A percentile compares a stretch with the other conserved stretches of the same genome.
Evolutionary conservation across 2,797 vertebrate species (phyloP).

Genomic region (Steatocranus sp.): DNA sequence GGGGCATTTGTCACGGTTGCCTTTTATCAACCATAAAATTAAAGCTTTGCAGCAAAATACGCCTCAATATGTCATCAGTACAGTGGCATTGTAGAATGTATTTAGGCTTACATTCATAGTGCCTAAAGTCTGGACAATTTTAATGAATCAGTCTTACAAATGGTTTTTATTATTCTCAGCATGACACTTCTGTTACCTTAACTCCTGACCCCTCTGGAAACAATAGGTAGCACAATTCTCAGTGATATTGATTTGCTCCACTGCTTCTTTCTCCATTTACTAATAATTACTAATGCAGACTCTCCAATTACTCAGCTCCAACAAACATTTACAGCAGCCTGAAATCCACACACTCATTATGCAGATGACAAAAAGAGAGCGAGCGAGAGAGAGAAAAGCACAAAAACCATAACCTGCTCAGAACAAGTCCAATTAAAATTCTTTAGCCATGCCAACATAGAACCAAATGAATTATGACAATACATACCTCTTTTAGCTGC

Average conservation of each 20-base stretch:
- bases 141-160: conserved; percentile 12
- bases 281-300: conserved; percentile 76
- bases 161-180: conserved; percentile 21
- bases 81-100: background rate
- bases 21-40: conserved; percentile 7
- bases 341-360: conserved; percentile 75
- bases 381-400: background rate
- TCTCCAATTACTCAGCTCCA: conserved; percentile 70
- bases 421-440: conserved; percentile 77
- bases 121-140: background rate
- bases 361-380: conserved; percentile 62
- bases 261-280: conserved; percentile 72
- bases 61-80: background rate
- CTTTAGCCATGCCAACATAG: conserved; percentile 56
- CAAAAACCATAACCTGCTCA: conserved; percentile 51
- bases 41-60: background rate
- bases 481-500: conserved; percentile 28
- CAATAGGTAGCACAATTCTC: conserved; percentile 46
- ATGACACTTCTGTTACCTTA: conserved; percentile 43
- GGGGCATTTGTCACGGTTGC: background rate
- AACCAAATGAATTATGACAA: conserved; percentile 64
- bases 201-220: conserved; percentile 38
- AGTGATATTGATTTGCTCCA: conserved; percentile 70
- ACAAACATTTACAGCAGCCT: conserved; percentile 67
- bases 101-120: background rate